These are phyloP conservation scores for Megalops atlanticus DNA, from an alignment of 2,113 vertebrate genomes.

Conservation along the genomic window DNA sequence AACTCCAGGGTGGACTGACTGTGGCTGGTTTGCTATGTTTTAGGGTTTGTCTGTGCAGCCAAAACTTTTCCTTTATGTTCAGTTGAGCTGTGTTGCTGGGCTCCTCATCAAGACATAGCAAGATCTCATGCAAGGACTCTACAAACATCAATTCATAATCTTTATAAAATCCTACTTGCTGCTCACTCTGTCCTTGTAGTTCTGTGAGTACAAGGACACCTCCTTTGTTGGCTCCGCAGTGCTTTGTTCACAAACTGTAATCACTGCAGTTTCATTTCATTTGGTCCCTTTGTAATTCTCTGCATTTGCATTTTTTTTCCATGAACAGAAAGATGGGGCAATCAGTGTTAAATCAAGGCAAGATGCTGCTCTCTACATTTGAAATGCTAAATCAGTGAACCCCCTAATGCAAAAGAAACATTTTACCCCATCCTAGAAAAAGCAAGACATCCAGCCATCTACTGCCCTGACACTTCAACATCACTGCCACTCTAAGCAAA, in stretches of 20 bases:
- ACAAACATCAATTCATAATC: too few species aligned
- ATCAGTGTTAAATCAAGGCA: slow-evolving; percentile 11
- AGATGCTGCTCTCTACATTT: slow-evolving; percentile 3
- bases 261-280: neutral
- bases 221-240: neutral
- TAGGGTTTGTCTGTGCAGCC: too few species aligned
- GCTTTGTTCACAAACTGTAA: neutral
- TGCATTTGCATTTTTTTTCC: slow-evolving; percentile 1
- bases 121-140: too few species aligned
- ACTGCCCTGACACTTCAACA: neutral
- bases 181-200: too few species aligned
- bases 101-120: too few species aligned
- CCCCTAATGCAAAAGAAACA: neutral
- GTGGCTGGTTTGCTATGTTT: too few species aligned
- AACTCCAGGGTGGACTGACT: too few species aligned
- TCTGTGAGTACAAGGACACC: neutral
- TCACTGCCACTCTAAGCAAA: neutral
- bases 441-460: neutral
- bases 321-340: neutral
- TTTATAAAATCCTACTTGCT: too few species aligned
- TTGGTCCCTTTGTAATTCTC: neutral
- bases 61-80: too few species aligned
- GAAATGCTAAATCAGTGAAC: neutral
- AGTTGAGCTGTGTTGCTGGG: too few species aligned
- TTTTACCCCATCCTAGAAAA: slow-evolving; percentile 1